These are phyloP conservation scores for Podocnemis expansa DNA, from an alignment of 2,113 vertebrate genomes.

Conservation along the genomic window DNA sequence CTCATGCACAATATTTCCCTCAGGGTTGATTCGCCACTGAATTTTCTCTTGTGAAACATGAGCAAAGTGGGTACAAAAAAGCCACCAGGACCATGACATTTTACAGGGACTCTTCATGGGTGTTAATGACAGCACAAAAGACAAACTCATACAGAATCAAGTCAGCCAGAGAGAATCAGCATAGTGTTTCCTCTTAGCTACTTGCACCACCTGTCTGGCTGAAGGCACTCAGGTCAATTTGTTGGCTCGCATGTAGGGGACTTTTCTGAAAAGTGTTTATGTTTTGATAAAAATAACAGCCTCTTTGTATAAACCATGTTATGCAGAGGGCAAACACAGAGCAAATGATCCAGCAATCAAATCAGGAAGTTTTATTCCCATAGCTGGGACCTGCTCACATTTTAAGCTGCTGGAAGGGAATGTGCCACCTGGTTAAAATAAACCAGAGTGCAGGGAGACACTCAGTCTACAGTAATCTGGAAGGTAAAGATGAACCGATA, in stretches of 20 bases:
- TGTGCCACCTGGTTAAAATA: background rate
- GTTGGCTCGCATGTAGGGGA: background rate
- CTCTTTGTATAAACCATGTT: background rate
- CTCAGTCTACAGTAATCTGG: background rate
- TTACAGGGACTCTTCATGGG: background rate
- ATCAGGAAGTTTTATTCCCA: background rate
- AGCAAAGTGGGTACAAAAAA: background rate
- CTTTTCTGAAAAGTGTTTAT: constrained; percentile 19
- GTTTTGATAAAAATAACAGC: background rate
- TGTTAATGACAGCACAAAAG: background rate
- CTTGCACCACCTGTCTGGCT: rapidly evolving
- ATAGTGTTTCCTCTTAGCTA: background rate
- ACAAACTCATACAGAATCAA: background rate
- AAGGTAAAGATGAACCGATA: background rate
- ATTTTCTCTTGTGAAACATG: background rate
- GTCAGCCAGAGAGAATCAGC: background rate
- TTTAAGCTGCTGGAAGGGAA: background rate
- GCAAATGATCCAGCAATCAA: background rate
- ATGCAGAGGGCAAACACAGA: background rate
- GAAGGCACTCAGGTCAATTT: background rate
- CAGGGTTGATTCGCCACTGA: background rate
- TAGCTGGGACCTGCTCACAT: background rate
- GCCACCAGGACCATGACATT: background rate
- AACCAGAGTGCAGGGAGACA: background rate
- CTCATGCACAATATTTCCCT: background rate